phyloP scores from a whole-genome alignment of 1,140 invertebrate species.

The Chrysomallon squamiferum region DNA sequence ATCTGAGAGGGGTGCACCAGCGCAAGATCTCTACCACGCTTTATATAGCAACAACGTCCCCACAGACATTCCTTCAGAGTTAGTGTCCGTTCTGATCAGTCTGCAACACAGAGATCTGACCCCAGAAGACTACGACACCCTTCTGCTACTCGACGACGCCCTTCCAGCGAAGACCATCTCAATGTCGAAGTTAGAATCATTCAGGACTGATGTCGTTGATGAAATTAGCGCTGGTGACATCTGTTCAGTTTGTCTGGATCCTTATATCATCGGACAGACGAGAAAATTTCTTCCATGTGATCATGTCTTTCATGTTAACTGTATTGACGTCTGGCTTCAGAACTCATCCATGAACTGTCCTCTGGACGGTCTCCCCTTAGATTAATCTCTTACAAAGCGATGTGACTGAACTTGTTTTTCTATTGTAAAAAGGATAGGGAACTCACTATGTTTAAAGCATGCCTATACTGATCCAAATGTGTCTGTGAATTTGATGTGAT shows the following conservation, averaged over 20 bases:
- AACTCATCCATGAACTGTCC: conserved; percentile 57
- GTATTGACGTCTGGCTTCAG: conserved; percentile 53
- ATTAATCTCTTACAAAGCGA: neutral
- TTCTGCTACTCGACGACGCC: conserved; percentile 48
- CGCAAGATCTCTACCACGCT: conserved; percentile 42
- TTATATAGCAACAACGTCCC: conserved; percentile 35
- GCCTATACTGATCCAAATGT: no score
- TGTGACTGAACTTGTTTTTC: no score
- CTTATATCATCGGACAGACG: conserved; percentile 40
- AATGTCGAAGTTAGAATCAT: conserved; percentile 20
- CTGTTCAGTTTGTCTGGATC: conserved; percentile 54
- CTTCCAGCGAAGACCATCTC: conserved; percentile 53
- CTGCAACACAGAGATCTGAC: conserved; percentile 52
- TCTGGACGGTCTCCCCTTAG: conserved; percentile 51
- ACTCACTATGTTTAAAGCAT: no score
- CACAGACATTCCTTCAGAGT: conserved; percentile 20
- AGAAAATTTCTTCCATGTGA: conserved; percentile 53
- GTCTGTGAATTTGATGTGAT: no score
- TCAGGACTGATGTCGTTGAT: conserved; percentile 42
- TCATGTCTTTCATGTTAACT: conserved; percentile 50
- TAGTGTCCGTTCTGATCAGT: conserved; percentile 39
- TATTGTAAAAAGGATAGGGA: no score
- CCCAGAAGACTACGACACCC: conserved; percentile 55
- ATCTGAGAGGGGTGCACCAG: conserved; percentile 18
- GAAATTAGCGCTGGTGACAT: conserved; percentile 23